Evolutionary conservation across 1,140 invertebrate species (phyloP).

Genomic region (Temnothorax longispinosus): DNA sequence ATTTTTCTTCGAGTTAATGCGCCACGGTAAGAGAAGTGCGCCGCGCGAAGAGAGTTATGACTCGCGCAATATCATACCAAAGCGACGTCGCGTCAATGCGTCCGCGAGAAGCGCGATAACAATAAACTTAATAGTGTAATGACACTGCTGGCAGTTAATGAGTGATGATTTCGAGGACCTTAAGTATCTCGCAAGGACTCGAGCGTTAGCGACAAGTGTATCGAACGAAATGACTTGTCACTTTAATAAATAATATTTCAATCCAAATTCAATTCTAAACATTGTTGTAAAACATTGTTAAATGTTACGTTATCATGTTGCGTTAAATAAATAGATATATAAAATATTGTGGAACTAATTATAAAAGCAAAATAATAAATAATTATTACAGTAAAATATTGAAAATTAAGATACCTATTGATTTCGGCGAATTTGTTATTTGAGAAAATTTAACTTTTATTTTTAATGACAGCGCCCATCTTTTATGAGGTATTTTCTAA

Average conservation of each 20-base stretch:
- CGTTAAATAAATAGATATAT: neutral
- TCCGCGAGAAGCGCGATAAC: constrained; percentile 28
- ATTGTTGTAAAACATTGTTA: neutral
- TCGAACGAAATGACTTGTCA: neutral
- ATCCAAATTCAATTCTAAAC: neutral
- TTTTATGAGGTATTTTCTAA: neutral
- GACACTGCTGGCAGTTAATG: neutral
- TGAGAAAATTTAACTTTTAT: neutral
- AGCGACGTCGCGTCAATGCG: constrained; percentile 10
- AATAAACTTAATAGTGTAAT: constrained; percentile 38
- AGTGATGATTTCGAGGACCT: neutral
- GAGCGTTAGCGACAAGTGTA: neutral
- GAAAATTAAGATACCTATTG: neutral
- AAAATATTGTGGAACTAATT: neutral
- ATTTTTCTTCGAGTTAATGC: constrained; percentile 59
- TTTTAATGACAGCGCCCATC: neutral
- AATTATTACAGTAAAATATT: neutral
- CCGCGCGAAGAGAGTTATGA: constrained; percentile 43
- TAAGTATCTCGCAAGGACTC: neutral
- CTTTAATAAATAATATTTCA: neutral
- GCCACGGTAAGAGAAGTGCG: constrained; percentile 21
- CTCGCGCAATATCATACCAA: constrained; percentile 27
- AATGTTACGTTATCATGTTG: neutral
- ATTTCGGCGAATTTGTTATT: neutral
- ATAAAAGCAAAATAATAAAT: neutral